These are phyloP conservation scores for Mesaphorura yosii DNA, from an alignment of 1,140 invertebrate genomes.

Conservation along the genomic window DNA sequence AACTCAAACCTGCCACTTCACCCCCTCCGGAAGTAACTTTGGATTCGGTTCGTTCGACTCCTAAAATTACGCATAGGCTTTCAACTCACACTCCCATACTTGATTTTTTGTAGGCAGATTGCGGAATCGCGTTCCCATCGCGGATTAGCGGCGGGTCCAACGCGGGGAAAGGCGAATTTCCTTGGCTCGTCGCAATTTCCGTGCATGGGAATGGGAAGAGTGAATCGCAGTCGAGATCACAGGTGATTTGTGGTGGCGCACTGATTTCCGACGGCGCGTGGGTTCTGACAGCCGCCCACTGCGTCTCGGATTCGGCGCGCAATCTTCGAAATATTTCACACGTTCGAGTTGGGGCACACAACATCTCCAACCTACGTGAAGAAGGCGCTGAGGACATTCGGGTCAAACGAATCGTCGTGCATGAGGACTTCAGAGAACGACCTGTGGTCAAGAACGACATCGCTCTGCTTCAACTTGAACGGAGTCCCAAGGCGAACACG, in stretches of 20 bases:
- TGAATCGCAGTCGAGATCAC: constrained; percentile 1
- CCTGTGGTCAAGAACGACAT: constrained; percentile 14
- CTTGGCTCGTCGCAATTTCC: constrained; percentile 4
- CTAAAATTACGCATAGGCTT: not conserved
- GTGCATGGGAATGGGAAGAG: no score
- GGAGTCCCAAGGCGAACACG: not conserved
- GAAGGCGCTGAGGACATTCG: constrained; percentile 8
- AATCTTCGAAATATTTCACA: constrained; percentile 5
- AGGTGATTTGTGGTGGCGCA: constrained; percentile 10
- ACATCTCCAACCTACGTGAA: constrained; percentile 2
- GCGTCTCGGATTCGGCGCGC: constrained; percentile 3
- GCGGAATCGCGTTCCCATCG: constrained; percentile 7
- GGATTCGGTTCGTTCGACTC: no score
- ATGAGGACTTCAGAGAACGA: constrained; percentile 3
- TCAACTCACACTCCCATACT: not conserved
- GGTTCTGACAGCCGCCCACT: constrained; percentile 13
- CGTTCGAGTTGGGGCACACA: constrained; percentile 4
- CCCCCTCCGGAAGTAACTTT: not conserved
- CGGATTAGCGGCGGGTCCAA: constrained; percentile 1
- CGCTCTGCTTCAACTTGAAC: constrained; percentile 2
- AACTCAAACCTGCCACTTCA: not conserved
- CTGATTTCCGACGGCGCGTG: constrained; percentile 1
- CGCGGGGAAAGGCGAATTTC: constrained; percentile 4
- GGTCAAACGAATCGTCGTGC: not conserved
- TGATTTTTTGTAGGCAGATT: constrained; percentile 8